These are phyloP conservation scores for Leucozona laternaria DNA, from an alignment of 2,888 invertebrate species.

Conservation along the genomic window DNA sequence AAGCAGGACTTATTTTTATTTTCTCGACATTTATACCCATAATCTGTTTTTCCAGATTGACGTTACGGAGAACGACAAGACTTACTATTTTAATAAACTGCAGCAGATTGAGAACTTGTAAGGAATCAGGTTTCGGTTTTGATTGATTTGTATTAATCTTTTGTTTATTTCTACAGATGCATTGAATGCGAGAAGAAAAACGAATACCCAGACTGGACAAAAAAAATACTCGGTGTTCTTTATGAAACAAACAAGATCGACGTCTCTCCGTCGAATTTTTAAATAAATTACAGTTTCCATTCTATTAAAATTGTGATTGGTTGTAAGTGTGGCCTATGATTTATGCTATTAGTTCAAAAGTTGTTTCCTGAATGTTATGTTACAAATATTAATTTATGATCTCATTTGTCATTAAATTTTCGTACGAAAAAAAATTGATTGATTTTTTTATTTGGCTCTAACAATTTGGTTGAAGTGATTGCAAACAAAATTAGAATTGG, in stretches of 20 bases:
- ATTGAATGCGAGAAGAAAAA: constrained; percentile 75
- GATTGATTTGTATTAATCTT: not conserved
- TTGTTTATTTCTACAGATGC: constrained; percentile 72
- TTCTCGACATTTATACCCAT: not conserved
- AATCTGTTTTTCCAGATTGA: constrained; percentile 52
- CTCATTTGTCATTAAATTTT: constrained; percentile 4
- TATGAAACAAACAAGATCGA: constrained; percentile 74
- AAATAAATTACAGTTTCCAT: not conserved
- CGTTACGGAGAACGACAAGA: constrained; percentile 76
- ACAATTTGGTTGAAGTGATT: no score
- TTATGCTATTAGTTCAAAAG: not conserved
- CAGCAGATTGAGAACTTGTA: constrained; percentile 78
- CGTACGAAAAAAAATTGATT: no score
- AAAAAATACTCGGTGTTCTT: constrained; percentile 77
- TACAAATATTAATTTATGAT: not conserved
- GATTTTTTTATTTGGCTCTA: no score
- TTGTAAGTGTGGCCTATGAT: constrained; percentile 5
- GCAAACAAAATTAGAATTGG: no score
- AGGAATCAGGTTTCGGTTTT: constrained; percentile 25
- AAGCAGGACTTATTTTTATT: not conserved
- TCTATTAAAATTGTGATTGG: constrained; percentile 17
- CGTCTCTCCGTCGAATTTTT: constrained; percentile 9
- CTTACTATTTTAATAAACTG: constrained; percentile 79
- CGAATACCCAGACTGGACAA: constrained; percentile 77
- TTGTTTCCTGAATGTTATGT: not conserved